Evolutionary conservation across 2,797 vertebrate genomes (phyloP).

Genomic region (Microctenopoma stevenorrisi): DNA sequence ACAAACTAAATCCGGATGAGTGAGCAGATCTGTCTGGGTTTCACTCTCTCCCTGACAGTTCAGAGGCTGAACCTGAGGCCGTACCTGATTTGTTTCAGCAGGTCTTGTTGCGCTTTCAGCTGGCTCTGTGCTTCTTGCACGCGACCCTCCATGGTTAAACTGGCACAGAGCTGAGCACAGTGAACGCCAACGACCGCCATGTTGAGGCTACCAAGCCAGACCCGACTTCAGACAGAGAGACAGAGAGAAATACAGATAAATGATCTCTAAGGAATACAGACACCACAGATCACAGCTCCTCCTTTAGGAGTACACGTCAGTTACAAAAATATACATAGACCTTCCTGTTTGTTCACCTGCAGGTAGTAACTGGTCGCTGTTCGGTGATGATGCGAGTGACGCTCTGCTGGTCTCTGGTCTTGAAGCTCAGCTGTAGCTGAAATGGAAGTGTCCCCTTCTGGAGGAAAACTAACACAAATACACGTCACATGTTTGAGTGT

Average conservation of each 20-base stretch:
- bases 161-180: constrained; percentile 83
- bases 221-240: constrained; percentile 54
- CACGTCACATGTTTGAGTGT: fast-evolving
- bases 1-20: too few relatives aligned
- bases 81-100: constrained; percentile 81
- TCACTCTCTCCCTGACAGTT: too few relatives aligned
- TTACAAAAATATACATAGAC: too few relatives aligned
- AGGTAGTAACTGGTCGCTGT: constrained; percentile 73
- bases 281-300: background rate
- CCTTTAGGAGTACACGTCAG: too few relatives aligned
- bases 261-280: background rate
- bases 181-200: constrained; percentile 81
- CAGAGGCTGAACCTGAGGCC: too few relatives aligned
- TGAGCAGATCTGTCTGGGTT: too few relatives aligned
- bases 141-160: constrained; percentile 82
- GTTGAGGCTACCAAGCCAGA: constrained; percentile 75
- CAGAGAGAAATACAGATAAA: background rate
- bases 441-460: constrained; percentile 75
- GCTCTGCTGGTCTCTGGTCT: constrained; percentile 77
- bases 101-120: constrained; percentile 76
- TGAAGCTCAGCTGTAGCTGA: constrained; percentile 82
- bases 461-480: constrained; percentile 67
- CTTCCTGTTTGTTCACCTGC: constrained; percentile 66
- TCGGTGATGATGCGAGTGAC: constrained; percentile 79
- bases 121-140: constrained; percentile 80